A percentile compares a stretch with the other conserved stretches of the same genome.
Evolutionary conservation across 2,888 invertebrate species (phyloP).

Genomic region (Drepana falcataria): DNA sequence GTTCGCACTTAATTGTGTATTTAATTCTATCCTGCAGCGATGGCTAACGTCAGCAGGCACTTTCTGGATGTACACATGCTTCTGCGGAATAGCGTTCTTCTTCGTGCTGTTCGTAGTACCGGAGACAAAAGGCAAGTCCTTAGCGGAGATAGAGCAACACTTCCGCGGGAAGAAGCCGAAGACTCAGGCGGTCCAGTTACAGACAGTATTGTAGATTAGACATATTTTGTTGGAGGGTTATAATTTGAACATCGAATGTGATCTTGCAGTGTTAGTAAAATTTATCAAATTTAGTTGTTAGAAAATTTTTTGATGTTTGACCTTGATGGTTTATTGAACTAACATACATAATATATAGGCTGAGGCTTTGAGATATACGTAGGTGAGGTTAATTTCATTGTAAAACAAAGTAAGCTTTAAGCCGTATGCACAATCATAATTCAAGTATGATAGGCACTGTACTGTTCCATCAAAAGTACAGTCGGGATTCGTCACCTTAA

Average conservation of each 20-base stretch:
- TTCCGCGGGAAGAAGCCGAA: conserved; percentile 57
- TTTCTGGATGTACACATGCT: conserved; percentile 76
- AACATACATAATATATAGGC: too few species aligned
- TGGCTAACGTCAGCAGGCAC: conserved; percentile 73
- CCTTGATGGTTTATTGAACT: too few species aligned
- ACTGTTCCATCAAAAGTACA: too few species aligned
- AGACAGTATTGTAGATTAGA: conserved; percentile 15
- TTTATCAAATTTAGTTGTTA: too few species aligned
- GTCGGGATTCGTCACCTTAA: too few species aligned
- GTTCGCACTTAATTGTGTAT: not conserved
- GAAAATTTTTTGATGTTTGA: too few species aligned
- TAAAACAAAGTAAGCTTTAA: too few species aligned
- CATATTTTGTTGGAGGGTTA: not conserved
- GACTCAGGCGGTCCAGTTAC: conserved; percentile 36
- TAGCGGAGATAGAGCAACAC: conserved; percentile 80
- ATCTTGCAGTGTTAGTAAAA: not conserved
- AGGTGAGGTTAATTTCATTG: too few species aligned
- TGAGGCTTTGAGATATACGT: too few species aligned
- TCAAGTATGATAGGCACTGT: too few species aligned
- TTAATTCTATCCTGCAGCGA: conserved; percentile 31
- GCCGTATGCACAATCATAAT: too few species aligned
- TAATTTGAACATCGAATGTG: not conserved
- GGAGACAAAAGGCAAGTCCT: conserved; percentile 84
- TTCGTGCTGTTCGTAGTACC: conserved; percentile 78
- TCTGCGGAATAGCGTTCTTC: conserved; percentile 70